phyloP scores from a whole-genome alignment of 1,140 invertebrate genomes.

The Muscidifurax raptorellus region DNA sequence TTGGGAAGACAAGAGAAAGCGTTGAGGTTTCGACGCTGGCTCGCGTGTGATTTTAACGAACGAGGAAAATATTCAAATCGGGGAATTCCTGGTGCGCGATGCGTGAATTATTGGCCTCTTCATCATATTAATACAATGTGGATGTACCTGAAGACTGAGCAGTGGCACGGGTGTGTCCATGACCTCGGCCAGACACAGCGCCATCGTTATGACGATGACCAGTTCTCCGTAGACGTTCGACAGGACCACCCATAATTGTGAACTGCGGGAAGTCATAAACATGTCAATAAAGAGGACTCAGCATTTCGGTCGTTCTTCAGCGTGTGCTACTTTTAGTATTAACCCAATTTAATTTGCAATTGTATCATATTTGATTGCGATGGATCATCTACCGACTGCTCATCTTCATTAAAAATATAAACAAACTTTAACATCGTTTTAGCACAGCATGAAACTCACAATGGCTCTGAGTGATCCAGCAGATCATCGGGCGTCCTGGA shows the following conservation, averaged over 20 bases:
- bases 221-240: constrained; percentile 81
- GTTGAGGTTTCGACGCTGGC: background rate
- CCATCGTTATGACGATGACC: constrained; percentile 78
- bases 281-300: background rate
- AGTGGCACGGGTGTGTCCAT: constrained; percentile 78
- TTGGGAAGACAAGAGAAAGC: background rate
- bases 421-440: no score
- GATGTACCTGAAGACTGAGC: constrained; percentile 79
- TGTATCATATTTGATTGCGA: background rate
- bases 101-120: background rate
- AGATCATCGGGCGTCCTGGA: constrained; percentile 64
- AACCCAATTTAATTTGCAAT: background rate
- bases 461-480: constrained; percentile 68
- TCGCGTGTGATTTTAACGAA: background rate
- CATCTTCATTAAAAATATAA: no score
- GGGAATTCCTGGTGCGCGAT: background rate
- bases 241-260: constrained; percentile 77
- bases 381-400: no score
- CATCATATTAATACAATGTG: no score
- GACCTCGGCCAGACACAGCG: constrained; percentile 79
- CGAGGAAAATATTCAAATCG: background rate
- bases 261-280: constrained; percentile 66
- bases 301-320: no score
- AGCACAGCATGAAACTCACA: no score
- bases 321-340: no score